Base-by-base conservation (phyloP, 2,113 vertebrate species). In the Larimichthys polyactis region DNA sequence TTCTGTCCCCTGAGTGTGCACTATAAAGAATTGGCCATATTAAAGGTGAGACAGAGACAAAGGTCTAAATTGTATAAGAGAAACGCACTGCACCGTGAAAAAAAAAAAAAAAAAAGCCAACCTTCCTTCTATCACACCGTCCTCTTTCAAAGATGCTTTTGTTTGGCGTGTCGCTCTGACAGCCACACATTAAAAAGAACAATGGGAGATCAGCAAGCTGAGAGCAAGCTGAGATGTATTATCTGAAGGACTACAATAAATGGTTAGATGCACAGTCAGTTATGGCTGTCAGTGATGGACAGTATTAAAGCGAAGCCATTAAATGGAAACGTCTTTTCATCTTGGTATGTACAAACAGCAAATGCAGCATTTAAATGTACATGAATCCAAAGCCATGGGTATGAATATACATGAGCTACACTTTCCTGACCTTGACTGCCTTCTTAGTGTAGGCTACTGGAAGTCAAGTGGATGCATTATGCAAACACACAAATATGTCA, bases 321-420 rank as follows among this genome's bases (percentile, higher is more conserved):
- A 83, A 62, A 20, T 12, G 1, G 27, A 4, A 69, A 64, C 4
- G 29, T 77, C 22, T 62, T 3, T 57, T 81, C 59, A 59, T 48
- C 63, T 83, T 15, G 40, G 9, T 16, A 63, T 58, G 16, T 2
- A 60, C n/a, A 44, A 69, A 76, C 15, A 59, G 65, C 22, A 75
- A 69, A 81, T 44, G 51, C 44, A 77, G 40, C 59, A 55, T 52
- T 72, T 75, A 29, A 71, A 78, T 59, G 58, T 16, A 68, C 65
- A 74, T 32, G 9, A 44, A 79, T 82, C 68, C 12, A 29, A 66
- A 69, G 16, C 40, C 27, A 27, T 12, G 44, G 54, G 17, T 20
- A 83, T 76, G 79, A 83, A 89, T 83, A 90, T 55, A 79, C 55
- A 85, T 83, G 65, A 14, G 5, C 9, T 63, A n/a, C 43, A 5